Evolutionary conservation across 2,113 vertebrate genomes (phyloP).

Genomic region (Calyptomena viridis): DNA sequence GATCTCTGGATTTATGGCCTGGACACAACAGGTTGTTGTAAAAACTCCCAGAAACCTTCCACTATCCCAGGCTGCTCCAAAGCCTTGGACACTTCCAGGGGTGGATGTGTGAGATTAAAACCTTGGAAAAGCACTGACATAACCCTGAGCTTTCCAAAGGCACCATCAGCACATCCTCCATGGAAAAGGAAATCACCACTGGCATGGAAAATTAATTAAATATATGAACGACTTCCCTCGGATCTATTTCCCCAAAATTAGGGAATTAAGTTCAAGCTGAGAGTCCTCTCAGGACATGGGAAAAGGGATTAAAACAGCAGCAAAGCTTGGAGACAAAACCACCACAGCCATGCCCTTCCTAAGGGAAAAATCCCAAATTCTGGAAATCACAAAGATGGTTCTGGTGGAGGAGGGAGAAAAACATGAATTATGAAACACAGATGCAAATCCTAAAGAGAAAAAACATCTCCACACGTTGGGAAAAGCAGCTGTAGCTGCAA

Average conservation of each 20-base stretch:
- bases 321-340: not conserved
- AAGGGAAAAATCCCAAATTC: not conserved
- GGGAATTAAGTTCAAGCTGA: accelerated
- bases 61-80: accelerated
- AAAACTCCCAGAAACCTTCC: too few species aligned
- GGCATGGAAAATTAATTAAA: accelerated
- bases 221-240: not conserved
- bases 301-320: not conserved
- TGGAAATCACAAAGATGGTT: not conserved
- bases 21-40: not conserved
- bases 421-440: not conserved
- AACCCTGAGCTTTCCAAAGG: not conserved
- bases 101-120: not conserved
- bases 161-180: not conserved
- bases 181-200: accelerated
- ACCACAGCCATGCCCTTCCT: not conserved
- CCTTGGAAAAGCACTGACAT: not conserved
- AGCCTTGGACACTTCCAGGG: not conserved
- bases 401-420: accelerated
- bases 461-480: not conserved
- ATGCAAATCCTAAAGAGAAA: not conserved
- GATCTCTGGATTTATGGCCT: not conserved
- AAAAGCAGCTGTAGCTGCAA: not conserved
- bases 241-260: not conserved
- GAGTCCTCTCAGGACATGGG: not conserved